A percentile compares a stretch with the other conserved stretches of the same genome.
Evolutionary conservation across 2,888 invertebrate genomes (phyloP).

Genomic region (Platypus cylindrus): DNA sequence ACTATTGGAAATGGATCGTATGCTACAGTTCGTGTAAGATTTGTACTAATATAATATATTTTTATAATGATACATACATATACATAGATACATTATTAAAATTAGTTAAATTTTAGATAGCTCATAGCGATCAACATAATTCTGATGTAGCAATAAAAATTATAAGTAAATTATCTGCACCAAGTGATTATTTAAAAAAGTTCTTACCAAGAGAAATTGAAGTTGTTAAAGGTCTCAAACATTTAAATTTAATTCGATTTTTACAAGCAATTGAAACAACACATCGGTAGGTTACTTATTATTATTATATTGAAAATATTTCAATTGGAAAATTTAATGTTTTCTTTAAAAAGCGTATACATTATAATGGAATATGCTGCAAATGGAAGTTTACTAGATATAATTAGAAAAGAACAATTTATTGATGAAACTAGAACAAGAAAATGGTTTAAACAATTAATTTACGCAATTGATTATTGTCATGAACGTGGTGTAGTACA

Average conservation of each 20-base stretch:
- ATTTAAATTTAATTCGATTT: slow-evolving; percentile 67
- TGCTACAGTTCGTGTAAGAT: slow-evolving; percentile 60
- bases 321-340: background rate
- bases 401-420: slow-evolving; percentile 57
- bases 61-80: background rate
- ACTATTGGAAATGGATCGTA: slow-evolving; percentile 73
- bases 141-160: slow-evolving; percentile 72
- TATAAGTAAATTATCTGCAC: slow-evolving; percentile 69
- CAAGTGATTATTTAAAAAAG: slow-evolving; percentile 66
- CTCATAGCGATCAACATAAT: slow-evolving; percentile 58
- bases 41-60: background rate
- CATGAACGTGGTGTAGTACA: slow-evolving; percentile 70
- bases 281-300: slow-evolving; percentile 45
- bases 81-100: background rate
- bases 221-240: slow-evolving; percentile 67
- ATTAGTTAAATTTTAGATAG: slow-evolving; percentile 37
- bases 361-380: slow-evolving; percentile 76
- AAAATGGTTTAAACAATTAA: slow-evolving; percentile 59
- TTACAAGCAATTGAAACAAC: slow-evolving; percentile 77
- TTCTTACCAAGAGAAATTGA: slow-evolving; percentile 73
- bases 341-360: slow-evolving; percentile 47
- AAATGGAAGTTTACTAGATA: slow-evolving; percentile 65
- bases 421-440: slow-evolving; percentile 57
- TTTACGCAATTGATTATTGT: slow-evolving; percentile 65
- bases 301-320: background rate